phyloP scores from a whole-genome alignment of 1,140 invertebrate species.

The Hycleus cichorii region DNA sequence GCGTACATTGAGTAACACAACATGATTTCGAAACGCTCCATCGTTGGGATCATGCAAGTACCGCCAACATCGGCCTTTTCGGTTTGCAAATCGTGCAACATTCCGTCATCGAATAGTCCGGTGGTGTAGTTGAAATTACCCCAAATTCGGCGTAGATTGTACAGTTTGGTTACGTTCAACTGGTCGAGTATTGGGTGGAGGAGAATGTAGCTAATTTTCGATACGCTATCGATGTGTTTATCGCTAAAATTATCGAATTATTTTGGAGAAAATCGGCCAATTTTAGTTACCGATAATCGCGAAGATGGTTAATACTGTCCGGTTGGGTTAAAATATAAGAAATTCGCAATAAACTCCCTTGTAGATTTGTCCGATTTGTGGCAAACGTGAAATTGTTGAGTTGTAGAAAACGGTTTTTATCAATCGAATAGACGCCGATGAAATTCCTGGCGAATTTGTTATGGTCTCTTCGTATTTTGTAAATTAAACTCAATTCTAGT shows the following conservation, averaged over 20 bases:
- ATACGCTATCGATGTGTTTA: slow-evolving; percentile 48
- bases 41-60: neutral
- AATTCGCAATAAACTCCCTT: neutral
- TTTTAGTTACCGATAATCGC: neutral
- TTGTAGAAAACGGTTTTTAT: neutral
- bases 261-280: neutral
- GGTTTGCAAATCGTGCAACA: slow-evolving; percentile 42
- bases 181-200: slow-evolving; percentile 44
- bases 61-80: neutral
- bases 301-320: neutral
- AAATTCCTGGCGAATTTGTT: neutral
- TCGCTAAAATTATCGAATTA: slow-evolving; percentile 34
- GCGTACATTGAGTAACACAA: slow-evolving; percentile 46
- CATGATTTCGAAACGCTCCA: slow-evolving; percentile 35
- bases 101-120: slow-evolving; percentile 44
- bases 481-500: neutral
- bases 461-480: neutral
- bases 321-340: slow-evolving; percentile 1
- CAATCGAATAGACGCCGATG: neutral
- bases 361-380: neutral
- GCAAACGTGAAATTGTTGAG: neutral
- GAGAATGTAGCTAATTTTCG: slow-evolving; percentile 49
- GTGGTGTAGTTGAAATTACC: slow-evolving; percentile 33
- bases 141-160: slow-evolving; percentile 43
- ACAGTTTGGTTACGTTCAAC: slow-evolving; percentile 47